phyloP scores from a whole-genome alignment of 2,888 invertebrate species.

The Tanytarsus gracilentus region DNA sequence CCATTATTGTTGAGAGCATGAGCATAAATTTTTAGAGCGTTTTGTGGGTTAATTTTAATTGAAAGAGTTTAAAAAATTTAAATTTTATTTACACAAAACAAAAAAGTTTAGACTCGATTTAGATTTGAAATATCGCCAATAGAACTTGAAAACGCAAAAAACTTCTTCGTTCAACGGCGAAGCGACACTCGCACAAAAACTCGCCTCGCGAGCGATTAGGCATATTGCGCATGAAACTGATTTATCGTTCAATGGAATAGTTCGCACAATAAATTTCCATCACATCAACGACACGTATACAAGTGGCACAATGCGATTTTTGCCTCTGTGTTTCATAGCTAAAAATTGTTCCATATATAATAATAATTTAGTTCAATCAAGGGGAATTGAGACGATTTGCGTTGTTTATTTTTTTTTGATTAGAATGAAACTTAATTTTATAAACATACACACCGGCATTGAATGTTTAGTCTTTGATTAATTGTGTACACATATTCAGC shows the following conservation, averaged over 20 bases:
- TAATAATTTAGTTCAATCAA: conserved; percentile 28
- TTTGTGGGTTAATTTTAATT: no score
- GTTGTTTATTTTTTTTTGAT: conserved; percentile 28
- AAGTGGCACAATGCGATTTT: background rate
- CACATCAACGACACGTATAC: background rate
- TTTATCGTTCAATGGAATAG: background rate
- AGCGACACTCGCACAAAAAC: background rate
- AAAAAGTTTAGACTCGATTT: no score
- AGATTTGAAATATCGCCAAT: no score
- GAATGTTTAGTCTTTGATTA: background rate
- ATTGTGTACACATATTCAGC: background rate
- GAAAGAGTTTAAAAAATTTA: no score
- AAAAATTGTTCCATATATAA: background rate
- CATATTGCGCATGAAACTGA: background rate
- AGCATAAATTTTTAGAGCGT: no score
- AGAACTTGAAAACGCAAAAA: no score
- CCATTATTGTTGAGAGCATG: no score
- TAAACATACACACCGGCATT: background rate
- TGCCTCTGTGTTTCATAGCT: no score
- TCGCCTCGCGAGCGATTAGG: no score
- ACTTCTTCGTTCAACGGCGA: background rate
- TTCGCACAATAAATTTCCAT: background rate
- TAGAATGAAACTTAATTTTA: background rate
- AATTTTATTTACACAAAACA: no score
- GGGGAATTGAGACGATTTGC: conserved; percentile 28